Evolutionary conservation across 2,113 vertebrate genomes (phyloP).

Genomic region (Stictonetta naevosa): DNA sequence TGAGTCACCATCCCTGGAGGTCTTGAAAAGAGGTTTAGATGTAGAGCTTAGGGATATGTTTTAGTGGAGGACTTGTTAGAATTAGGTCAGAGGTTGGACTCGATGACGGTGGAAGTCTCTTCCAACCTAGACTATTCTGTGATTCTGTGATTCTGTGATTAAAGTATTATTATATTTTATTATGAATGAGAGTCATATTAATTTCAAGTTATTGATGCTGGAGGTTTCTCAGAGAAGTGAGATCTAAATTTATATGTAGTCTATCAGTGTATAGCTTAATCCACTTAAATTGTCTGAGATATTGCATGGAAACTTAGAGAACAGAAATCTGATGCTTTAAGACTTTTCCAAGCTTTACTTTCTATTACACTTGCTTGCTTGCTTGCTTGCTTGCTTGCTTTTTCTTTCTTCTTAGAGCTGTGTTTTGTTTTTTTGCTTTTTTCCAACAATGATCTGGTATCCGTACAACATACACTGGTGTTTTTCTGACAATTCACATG

Average conservation of each 20-base stretch:
- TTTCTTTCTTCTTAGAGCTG: neutral
- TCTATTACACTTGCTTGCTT: neutral
- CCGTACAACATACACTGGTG: neutral
- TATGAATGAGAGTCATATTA: neutral
- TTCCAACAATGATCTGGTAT: neutral
- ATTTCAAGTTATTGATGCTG: neutral
- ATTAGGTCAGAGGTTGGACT: no score
- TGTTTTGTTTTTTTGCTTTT: neutral
- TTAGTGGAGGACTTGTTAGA: no score
- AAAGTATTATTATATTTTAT: rapidly evolving
- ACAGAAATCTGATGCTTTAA: neutral
- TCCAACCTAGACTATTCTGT: no score
- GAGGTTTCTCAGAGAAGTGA: neutral
- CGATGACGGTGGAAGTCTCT: no score
- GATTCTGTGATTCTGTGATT: no score
- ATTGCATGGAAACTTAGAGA: neutral
- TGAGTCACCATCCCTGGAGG: no score
- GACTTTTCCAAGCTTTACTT: neutral
- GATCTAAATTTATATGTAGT: neutral
- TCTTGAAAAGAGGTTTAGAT: no score
- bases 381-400: no score
- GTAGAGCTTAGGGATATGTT: no score
- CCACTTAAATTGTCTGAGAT: neutral
- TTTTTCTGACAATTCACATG: neutral
- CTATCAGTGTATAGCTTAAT: neutral